These are phyloP conservation scores for Chionis minor DNA, from an alignment of 2,113 vertebrate genomes.

Conservation along the genomic window DNA sequence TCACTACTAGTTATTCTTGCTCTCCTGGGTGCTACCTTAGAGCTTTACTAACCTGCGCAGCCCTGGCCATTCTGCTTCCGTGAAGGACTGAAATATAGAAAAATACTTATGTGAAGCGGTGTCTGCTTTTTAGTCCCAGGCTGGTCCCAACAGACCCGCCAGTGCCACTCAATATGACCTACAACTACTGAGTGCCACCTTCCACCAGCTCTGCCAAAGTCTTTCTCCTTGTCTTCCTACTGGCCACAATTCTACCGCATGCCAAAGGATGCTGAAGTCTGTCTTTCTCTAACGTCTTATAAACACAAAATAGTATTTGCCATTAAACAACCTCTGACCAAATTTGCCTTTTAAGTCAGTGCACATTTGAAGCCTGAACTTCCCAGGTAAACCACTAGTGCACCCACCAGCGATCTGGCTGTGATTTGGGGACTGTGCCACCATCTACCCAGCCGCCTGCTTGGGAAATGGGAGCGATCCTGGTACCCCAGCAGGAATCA, in stretches of 20 bases:
- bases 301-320: background rate
- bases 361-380: background rate
- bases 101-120: background rate
- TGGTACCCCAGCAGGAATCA: background rate
- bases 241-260: background rate
- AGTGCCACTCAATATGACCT: background rate
- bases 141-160: background rate
- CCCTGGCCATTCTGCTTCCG: background rate
- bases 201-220: background rate
- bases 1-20: background rate
- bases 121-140: background rate
- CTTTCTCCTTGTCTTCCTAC: background rate
- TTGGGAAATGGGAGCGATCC: background rate
- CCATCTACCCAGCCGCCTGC: background rate
- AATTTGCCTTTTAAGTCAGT: background rate
- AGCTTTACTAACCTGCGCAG: background rate
- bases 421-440: background rate
- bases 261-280: background rate
- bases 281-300: background rate
- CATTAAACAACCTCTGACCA: background rate
- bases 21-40: background rate
- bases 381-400: background rate
- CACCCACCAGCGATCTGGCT: background rate
- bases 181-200: background rate
- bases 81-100: background rate